These are phyloP conservation scores for Desmophyllum pertusum DNA, from an alignment of 92 coral and sea anemone species.

Conservation along the genomic window DNA sequence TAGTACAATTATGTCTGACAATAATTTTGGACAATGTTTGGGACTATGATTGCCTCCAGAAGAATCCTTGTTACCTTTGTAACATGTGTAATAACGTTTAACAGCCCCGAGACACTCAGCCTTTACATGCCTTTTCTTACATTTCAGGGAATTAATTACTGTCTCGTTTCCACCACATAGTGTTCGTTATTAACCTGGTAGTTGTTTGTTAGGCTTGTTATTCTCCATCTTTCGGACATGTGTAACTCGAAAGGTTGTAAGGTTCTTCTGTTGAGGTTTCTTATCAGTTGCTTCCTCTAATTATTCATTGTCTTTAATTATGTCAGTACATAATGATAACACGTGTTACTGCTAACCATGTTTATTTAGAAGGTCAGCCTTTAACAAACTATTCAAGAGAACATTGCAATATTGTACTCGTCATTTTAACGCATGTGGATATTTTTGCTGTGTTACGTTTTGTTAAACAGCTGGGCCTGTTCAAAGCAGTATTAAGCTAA, in stretches of 20 bases:
- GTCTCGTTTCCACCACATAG: not conserved
- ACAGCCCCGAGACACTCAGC: not conserved
- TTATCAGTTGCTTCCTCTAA: not conserved
- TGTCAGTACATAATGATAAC: not conserved
- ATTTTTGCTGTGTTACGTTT: no score
- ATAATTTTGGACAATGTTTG: no score
- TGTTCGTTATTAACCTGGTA: not conserved
- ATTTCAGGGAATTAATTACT: not conserved
- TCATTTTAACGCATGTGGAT: no score
- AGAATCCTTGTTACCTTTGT: not conserved
- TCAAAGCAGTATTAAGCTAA: no score
- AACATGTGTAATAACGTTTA: conserved; percentile 8
- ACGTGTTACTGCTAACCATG: not conserved
- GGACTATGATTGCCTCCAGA: no score
- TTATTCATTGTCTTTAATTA: not conserved
- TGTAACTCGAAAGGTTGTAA: not conserved
- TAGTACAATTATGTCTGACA: no score
- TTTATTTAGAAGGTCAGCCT: not conserved
- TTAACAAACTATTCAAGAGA: not conserved
- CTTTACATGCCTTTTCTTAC: not conserved
- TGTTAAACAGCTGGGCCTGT: no score
- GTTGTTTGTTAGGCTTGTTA: not conserved
- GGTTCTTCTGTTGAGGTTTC: no score
- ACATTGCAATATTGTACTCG: not conserved
- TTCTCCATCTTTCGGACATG: not conserved